Percentiles rank a stretch among this genome's conserved stretches.
phyloP scores from a whole-genome alignment of 2,113 vertebrate species.

The Eurystomus gularis region DNA sequence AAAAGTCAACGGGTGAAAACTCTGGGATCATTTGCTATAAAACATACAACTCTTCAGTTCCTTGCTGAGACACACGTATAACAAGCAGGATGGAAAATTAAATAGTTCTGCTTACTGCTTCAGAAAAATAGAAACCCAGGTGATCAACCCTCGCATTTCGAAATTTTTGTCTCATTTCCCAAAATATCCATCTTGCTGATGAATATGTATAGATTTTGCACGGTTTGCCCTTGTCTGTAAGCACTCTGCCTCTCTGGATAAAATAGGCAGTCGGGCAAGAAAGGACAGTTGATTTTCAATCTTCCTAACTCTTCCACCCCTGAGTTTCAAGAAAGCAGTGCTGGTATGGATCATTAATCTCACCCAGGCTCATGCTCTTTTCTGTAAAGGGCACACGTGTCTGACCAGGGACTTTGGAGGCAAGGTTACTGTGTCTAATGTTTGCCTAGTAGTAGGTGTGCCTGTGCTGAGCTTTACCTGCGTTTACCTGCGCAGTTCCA shows the following conservation, averaged over 20 bases:
- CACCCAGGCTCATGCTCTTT: neutral
- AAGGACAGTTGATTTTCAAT: neutral
- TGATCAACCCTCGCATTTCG: neutral
- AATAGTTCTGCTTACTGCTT: neutral
- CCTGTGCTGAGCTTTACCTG: neutral
- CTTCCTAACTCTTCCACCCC: neutral
- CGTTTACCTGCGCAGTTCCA: neutral
- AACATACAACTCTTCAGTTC: neutral
- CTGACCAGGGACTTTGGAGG: neutral
- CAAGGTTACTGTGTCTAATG: neutral
- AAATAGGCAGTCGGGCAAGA: neutral
- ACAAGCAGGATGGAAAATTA: neutral
- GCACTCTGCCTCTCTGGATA: neutral
- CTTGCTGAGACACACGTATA: neutral
- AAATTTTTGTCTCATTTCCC: neutral
- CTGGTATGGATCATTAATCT: neutral
- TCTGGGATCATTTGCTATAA: neutral
- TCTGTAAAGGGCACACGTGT: neutral
- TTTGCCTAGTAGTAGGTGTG: neutral
- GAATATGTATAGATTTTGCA: neutral
- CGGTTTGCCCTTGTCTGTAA: neutral
- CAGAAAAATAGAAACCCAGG: neutral
- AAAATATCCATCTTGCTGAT: neutral
- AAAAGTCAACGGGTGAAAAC: conserved; percentile 29
- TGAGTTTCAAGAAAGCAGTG: neutral